Conservation (phyloP, 1,140 invertebrate genomes). For the Heliothis subflexa region DNA sequence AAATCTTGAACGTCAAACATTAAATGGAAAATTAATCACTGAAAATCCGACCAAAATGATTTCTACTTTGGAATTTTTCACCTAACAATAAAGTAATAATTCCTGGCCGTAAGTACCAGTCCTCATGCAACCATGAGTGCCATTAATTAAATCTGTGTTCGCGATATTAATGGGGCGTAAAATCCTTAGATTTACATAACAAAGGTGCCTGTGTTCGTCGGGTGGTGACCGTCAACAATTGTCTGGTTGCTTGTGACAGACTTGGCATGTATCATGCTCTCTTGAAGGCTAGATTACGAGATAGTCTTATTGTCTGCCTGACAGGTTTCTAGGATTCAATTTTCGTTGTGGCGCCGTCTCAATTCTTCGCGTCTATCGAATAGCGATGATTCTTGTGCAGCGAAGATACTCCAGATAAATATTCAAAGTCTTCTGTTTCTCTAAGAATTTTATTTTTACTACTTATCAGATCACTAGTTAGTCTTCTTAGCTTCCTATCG, state of each 20-base stretch:
- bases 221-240: conserved; percentile 30
- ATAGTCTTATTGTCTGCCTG: not conserved
- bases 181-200: conserved; percentile 41
- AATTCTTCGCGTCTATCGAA: no score
- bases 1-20: no score
- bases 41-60: not conserved
- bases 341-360: not conserved
- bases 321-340: not conserved
- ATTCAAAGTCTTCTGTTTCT: no score
- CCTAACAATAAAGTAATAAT: conserved; percentile 14
- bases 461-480: no score
- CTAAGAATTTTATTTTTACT: no score
- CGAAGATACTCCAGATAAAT: not conserved
- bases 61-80: not conserved
- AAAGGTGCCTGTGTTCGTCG: conserved; percentile 33
- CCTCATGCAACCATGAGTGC: conserved; percentile 10
- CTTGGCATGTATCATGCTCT: not conserved
- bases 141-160: conserved; percentile 40
- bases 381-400: not conserved
- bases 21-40: no score
- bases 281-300: conserved; percentile 2
- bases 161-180: conserved; percentile 39
- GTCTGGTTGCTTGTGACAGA: conserved; percentile 15
- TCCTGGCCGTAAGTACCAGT: conserved; percentile 7
- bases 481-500: no score